Base-by-base conservation (phyloP, 92 coral and sea anemone species). In the Porites lobata region DNA sequence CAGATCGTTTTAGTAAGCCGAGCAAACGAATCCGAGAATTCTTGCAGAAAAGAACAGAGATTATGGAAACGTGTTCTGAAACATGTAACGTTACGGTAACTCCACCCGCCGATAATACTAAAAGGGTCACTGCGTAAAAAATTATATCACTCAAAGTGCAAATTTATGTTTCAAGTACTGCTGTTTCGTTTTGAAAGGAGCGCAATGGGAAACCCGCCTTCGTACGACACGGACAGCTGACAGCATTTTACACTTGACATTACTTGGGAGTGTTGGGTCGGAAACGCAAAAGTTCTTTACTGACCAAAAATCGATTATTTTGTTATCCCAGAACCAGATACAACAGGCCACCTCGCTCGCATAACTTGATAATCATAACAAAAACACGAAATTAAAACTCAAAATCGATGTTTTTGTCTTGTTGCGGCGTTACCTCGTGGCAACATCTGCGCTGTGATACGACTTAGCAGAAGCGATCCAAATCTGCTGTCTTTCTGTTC, bases 331-430 rank as follows among this genome's bases (percentile, higher is more conserved):
- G 72, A 74, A 50, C 51, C 51, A 12, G 65, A 24, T 38, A 38
- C 4, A 38, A 38, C 47, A 38, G 59, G 59, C 59, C 59, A 13
- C 14, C 59, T 9, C 59, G 59, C 14, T 50, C 17, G 26, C 12
- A 43, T n/a, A 62, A 73, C 51, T 47, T 65, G 72, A 17, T 50
- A 84, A 75, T 84, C 87, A 75, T 12, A 84, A 84, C 87, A 84
- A 83, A 78, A 79, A 73, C 87, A 69, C 50, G 8, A 43, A n/a
- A 38, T 38, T 38, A 38, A 38, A 38, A 53, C 59, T 11, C 58
- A 75, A 64, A 52, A 61, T 72, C 54, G 52, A 61, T 11, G 73
- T 74, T 62, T 73, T 84, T 84, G 87, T 84, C 50, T 50, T 29
- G n/a, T 22, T 47, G 7, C 47, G 47, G 47, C 54, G 43, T 21